Evolutionary conservation across 2,888 invertebrate genomes (phyloP), one percentile per base, ranked within the genome.

Genomic region (Mellilla xanthometata): DNA sequence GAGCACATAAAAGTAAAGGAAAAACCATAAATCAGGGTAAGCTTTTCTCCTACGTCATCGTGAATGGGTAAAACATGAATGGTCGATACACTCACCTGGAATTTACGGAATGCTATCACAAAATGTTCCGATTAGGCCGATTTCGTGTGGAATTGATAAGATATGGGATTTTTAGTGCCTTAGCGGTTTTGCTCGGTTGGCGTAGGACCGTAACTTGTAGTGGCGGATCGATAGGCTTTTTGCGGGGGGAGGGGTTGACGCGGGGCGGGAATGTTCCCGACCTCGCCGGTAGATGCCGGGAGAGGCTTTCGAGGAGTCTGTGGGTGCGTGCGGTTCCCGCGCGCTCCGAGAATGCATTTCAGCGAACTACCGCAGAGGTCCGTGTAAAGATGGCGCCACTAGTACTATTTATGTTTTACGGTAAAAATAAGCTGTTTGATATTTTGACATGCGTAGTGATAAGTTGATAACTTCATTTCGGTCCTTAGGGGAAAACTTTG

Each of bases 171-270:
- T 69, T 68, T 62, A 58, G 60, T 65, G 66, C 64, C 72, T 69
- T 75, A 68, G 68, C 76, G 70, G 60, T 77, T 68, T 24, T 70
- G 65, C 64, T 72, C 67, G 69, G 79, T 71, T 78, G 69, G 75
- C 78, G 79, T 81, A 76, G 15, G 15, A 19, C 15, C 15, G n/a
- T n/a, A 19, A 76, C 77, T 80, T 81, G 73, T 77, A 65, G 72
- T 70, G 74, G 62, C 68, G 58, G 80, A 87, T 88, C 87, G 82
- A 87, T 88, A 88, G 74, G 68, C 66, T 68, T 68, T 68, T 60
- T 38, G 36, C 46, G 23, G 46, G 44, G 63, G 65, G 67, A 54
- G 49, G 45, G 55, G 49, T 50, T 52, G 56, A 58, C 60, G 59
- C 58, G 62, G 60, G 50, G 40, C 58, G 60, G 68, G 70, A 64